Percentiles rank a stretch among this genome's conserved stretches.
Evolutionary conservation across 2,113 vertebrate species (phyloP).

Genomic region (Tonatia bakeri): DNA sequence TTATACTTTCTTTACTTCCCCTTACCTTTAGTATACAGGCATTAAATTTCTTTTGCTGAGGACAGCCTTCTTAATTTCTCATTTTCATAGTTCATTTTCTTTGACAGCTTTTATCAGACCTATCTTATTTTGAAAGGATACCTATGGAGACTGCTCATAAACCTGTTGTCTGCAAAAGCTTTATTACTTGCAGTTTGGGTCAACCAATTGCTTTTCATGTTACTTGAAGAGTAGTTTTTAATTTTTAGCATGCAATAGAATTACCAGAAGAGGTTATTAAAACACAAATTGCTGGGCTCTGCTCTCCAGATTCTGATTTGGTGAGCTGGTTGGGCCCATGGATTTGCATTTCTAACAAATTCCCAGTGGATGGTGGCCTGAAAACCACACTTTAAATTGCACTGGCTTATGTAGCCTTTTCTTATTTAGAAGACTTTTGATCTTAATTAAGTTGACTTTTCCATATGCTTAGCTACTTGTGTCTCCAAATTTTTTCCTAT

Average conservation of each 20-base stretch:
- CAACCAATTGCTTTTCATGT: not conserved
- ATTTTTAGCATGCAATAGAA: not conserved
- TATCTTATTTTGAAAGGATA: not conserved
- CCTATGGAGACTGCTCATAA: slow-evolving; percentile 1
- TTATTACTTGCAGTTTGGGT: not conserved
- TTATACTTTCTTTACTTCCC: not conserved
- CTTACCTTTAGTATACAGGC: not conserved
- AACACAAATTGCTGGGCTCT: not conserved
- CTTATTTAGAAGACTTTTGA: not conserved
- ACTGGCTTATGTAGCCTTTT: not conserved
- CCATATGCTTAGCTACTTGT: not conserved
- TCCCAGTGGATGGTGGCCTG: not conserved
- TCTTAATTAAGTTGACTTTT: slow-evolving; percentile 1
- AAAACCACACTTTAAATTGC: not conserved
- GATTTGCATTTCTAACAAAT: not conserved
- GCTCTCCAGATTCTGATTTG: not conserved
- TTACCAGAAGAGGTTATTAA: not conserved
- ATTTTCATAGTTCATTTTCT: slow-evolving; percentile 36
- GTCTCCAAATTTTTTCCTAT: not conserved
- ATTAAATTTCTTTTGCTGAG: slow-evolving; percentile 2
- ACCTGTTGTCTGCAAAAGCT: not conserved
- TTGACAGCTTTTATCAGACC: not conserved
- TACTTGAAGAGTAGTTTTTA: not conserved
- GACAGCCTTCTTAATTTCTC: not conserved
- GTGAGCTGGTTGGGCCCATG: not conserved